These are phyloP conservation scores for Drosophila lacicola DNA, from an alignment of 2,888 invertebrate species.

Conservation along the genomic window DNA sequence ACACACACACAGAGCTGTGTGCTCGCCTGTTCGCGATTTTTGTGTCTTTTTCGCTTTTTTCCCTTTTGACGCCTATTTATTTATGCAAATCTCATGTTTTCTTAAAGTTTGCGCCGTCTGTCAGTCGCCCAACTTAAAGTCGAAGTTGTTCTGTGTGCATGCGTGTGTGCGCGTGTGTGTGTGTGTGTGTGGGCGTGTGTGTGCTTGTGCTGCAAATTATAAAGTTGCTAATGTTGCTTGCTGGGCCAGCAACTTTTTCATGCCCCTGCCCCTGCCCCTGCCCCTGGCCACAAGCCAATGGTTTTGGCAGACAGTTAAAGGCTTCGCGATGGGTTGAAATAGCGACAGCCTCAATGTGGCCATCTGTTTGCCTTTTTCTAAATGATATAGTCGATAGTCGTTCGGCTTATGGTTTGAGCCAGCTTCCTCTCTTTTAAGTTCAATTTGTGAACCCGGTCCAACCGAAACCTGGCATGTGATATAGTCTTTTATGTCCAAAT, in stretches of 20 bases:
- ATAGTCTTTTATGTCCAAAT: too few species aligned
- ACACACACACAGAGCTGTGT: not conserved
- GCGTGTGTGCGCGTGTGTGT: slow-evolving; percentile 1
- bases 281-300: slow-evolving; percentile 5
- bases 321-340: not conserved
- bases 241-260: slow-evolving; percentile 35
- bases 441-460: too few species aligned
- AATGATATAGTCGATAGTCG: not conserved
- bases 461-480: too few species aligned
- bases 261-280: slow-evolving; percentile 5
- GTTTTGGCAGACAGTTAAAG: slow-evolving; percentile 7
- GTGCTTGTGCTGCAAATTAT: slow-evolving; percentile 49
- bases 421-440: too few species aligned
- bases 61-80: slow-evolving; percentile 36
- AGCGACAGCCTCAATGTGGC: not conserved
- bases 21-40: not conserved
- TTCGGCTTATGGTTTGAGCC: too few species aligned
- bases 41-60: slow-evolving; percentile 17
- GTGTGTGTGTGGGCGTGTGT: slow-evolving; percentile 6
- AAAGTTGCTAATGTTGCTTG: slow-evolving; percentile 52
- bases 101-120: slow-evolving; percentile 49
- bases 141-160: not conserved
- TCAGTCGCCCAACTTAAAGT: slow-evolving; percentile 21
- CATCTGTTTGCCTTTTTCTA: not conserved
- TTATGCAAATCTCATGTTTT: slow-evolving; percentile 67